Evolutionary conservation across 1,140 invertebrate species (phyloP), one percentile per base, ranked within the genome.

Genomic region (Helicoverpa armigera): DNA sequence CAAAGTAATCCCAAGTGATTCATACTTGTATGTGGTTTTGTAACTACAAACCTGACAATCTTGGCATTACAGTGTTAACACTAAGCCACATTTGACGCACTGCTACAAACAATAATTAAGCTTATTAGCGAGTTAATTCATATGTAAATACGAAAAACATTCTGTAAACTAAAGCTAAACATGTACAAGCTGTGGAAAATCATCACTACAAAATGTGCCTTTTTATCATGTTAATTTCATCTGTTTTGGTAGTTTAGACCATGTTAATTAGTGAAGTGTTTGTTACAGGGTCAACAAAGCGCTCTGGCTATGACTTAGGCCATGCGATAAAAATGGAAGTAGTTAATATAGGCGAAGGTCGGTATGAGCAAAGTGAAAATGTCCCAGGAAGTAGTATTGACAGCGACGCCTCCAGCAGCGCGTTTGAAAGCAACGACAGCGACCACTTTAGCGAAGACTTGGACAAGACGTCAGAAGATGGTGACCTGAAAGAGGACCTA

Each of bases 261-360:
- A 29, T 60, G 16, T 76, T 84, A 76, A 77, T 83, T 12, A 87
- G 73, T 72, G 58, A 53, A 51, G 76, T 83, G 35, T 72, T 88
- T 88, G 79, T 94, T 93, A 67, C 88, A 94, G 93, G 92, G 91
- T 90, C 90, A 78, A 84, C 86, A 61, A 90, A 88, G 80, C 83
- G 88, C 78, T 85, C 86, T 48, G 89, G 89, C 70, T 95, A 94
- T 92, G 91, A 94, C 85, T 89, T 95, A 86, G 92, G 89, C 60
- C 86, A 92, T 89, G 92, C 91, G 60, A 94, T 95, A 89, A 94
- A 92, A 87, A 94, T 95, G 94, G 94, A 95, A 82, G 86, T 88
- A 54, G 89, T 95, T 12, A 92, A 91, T 76, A 85, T 90, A 86
- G 89, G 89, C 53, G 92, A 93, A 79, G 92, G 91, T 77, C 84